phyloP scores from a whole-genome alignment of 2,113 vertebrate genomes.

The Myrmecophaga tridactyla region DNA sequence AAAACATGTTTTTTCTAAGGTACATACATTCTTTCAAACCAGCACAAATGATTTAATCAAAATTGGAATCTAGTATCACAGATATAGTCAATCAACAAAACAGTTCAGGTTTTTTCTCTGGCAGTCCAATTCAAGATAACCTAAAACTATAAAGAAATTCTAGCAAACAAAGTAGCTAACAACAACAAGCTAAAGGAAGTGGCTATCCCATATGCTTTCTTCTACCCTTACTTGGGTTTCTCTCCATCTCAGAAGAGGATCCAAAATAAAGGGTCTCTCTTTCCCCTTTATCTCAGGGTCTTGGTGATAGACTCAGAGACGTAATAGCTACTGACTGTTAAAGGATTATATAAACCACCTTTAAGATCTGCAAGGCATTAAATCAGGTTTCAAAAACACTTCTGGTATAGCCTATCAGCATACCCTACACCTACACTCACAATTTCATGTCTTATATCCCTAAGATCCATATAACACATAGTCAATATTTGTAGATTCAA shows the following conservation, averaged over 20 bases:
- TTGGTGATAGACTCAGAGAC: not conserved
- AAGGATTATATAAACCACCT: not conserved
- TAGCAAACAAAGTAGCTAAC: not conserved
- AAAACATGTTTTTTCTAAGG: too few species aligned
- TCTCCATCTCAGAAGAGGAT: not conserved
- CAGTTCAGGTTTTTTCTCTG: not conserved
- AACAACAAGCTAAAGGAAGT: too few species aligned
- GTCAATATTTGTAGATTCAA: not conserved
- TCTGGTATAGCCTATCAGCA: not conserved
- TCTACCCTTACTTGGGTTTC: not conserved
- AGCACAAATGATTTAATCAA: too few species aligned
- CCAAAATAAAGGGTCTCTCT: not conserved
- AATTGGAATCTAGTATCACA: not conserved
- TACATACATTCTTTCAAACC: too few species aligned
- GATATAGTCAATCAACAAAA: not conserved
- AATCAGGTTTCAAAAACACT: not conserved
- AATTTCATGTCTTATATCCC: not conserved
- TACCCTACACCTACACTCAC: not conserved
- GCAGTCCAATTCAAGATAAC: not conserved
- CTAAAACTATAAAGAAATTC: not conserved
- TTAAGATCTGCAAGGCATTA: not conserved
- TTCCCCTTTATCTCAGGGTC: not conserved
- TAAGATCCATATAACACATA: not conserved
- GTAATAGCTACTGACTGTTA: not conserved
- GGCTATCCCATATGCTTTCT: not conserved